Conservation (phyloP, 2,797 vertebrate species). For the Chaetophractus vellerosus region DNA sequence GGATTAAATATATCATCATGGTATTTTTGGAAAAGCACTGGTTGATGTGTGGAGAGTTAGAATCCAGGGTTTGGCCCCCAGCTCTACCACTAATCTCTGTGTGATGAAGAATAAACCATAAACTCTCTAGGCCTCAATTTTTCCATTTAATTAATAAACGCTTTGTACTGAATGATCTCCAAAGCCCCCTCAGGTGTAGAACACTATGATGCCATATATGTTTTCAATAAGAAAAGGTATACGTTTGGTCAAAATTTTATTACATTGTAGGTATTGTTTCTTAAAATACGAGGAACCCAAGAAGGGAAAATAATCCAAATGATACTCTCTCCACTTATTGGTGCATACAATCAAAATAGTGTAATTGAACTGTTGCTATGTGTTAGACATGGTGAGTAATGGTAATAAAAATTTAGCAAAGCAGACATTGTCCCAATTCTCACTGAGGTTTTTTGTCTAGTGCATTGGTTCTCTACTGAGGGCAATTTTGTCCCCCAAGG, state of each 20-base stretch:
- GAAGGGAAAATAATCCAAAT: background rate
- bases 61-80: background rate
- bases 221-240: background rate
- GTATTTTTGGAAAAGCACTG: background rate
- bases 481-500: background rate
- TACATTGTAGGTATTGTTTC: background rate
- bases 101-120: background rate
- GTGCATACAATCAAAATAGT: background rate
- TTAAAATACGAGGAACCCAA: background rate
- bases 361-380: background rate
- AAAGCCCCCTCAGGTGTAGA: background rate
- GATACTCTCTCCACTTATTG: background rate
- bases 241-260: background rate
- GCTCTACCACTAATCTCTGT: background rate
- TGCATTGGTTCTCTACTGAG: background rate
- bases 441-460: conserved; percentile 25
- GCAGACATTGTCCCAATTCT: background rate
- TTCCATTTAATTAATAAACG: background rate
- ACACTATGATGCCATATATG: background rate
- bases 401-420: conserved; percentile 13
- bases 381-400: background rate
- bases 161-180: background rate
- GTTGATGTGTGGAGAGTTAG: background rate
- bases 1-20: background rate
- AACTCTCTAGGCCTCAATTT: background rate